Base-by-base conservation (phyloP, 2,797 vertebrate species). In the Aulostomus chinensis region DNA sequence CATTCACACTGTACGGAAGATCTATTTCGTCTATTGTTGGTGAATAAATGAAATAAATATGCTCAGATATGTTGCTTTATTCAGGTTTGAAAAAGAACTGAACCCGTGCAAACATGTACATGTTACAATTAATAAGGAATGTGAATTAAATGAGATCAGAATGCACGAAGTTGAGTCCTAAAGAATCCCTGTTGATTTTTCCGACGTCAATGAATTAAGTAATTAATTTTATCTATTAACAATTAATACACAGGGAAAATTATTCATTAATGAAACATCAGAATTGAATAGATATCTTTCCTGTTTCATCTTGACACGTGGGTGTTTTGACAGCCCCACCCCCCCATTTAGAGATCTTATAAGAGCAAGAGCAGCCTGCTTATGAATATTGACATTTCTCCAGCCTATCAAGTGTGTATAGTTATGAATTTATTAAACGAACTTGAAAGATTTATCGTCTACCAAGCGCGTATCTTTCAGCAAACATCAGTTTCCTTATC, bases 211-310 rank as follows among this genome's bases (percentile, higher is more conserved):
- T 88, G 84, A 89, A 84, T 88, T 81, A 86, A 85, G 81, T 85
- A 88, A 89, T 89, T 90, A 80, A 86, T 88, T 91, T 84, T 81
- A 87, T 90, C 78, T 84, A 86, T 88, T 89, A 87, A 91, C 89
- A n/a, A 90, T 90, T 89, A 86, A 91, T 90, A 77, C 85, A 84
- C 55, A 49, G 73, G 68, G 67, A 81, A 84, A 87, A 89, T 87
- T 55, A 88, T 87, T 88, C 75, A 91, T 91, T 88, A 89, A 91
- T 88, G 81, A 85, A 87, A 88, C 54, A 78, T 87, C 88, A 91
- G 77, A 87, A 84, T 78, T 83, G 65, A 87, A 87, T 48, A 72
- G 74, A 78, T 80, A 74, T 85, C 76, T 68, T 83, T 84, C 54
- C 69, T 70, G 69, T 87, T 82, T 86, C 73, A 88, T 88, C 80